A percentile compares a stretch with the other conserved stretches of the same genome.
Conservation (phyloP, 2,113 vertebrate species). For the Oryzias curvinotus region DNA sequence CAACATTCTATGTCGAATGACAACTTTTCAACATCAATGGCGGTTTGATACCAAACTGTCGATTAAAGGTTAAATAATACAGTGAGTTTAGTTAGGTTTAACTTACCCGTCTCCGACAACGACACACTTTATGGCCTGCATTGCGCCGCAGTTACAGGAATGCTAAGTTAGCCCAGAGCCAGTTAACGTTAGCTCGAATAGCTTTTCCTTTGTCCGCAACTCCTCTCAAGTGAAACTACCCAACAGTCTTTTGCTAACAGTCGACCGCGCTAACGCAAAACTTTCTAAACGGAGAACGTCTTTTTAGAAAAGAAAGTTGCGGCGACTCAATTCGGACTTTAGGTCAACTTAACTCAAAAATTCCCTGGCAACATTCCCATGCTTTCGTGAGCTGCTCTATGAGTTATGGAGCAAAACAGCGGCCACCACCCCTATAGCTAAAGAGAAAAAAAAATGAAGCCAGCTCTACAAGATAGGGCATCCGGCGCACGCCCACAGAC, state of each 20-base stretch:
- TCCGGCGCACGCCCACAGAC: slow-evolving; percentile 56
- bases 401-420: slow-evolving; percentile 65
- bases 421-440: slow-evolving; percentile 67
- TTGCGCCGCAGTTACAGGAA: slow-evolving; percentile 69
- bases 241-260: slow-evolving; percentile 6
- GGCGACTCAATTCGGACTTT: slow-evolving; percentile 47
- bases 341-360: slow-evolving; percentile 39
- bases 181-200: slow-evolving; percentile 65
- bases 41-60: background rate
- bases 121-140: slow-evolving; percentile 99
- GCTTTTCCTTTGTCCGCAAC: slow-evolving; percentile 69
- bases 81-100: slow-evolving; percentile 50
- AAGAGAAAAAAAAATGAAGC: slow-evolving; percentile 24
- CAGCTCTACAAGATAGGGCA: slow-evolving; percentile 31
- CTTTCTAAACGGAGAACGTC: background rate
- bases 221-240: slow-evolving; percentile 36
- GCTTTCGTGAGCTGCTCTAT: slow-evolving; percentile 48
- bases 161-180: slow-evolving; percentile 55
- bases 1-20: slow-evolving; percentile 5
- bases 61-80: background rate
- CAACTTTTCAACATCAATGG: background rate
- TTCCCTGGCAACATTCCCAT: slow-evolving; percentile 66
- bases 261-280: background rate
- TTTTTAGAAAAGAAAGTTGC: background rate
- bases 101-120: slow-evolving; percentile 96